Conservation (phyloP, 2,888 invertebrate genomes). For the Tenthredo livida region DNA sequence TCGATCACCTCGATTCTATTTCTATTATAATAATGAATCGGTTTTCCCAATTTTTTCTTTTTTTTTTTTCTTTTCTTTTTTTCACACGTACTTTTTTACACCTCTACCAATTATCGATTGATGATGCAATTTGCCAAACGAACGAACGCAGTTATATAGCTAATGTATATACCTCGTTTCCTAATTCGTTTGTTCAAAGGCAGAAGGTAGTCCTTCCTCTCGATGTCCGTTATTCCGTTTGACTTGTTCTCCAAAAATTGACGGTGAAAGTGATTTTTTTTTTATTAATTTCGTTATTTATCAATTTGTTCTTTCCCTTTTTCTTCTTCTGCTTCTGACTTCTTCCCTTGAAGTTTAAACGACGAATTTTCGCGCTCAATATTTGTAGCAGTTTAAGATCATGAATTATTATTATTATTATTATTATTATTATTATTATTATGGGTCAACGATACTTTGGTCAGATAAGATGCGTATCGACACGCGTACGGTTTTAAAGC, state of each 20-base stretch:
- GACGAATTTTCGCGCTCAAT: not conserved
- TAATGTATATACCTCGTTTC: not conserved
- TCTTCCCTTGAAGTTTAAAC: not conserved
- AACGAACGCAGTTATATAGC: not conserved
- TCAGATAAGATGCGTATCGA: slow-evolving; percentile 2
- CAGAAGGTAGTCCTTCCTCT: not conserved
- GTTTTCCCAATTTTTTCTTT: not conserved
- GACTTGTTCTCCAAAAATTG: slow-evolving; percentile 5
- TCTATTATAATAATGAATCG: not conserved
- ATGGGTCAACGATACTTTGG: not conserved
- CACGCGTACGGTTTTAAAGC: not conserved
- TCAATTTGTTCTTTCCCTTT: not conserved
- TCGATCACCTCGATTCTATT: not conserved
- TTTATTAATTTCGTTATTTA: not conserved
- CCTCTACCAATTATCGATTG: slow-evolving; percentile 9
- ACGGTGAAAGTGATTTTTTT: not conserved
- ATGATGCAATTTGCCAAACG: not conserved
- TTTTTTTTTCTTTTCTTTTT: too few species aligned
- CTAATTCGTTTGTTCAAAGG: slow-evolving; percentile 7
- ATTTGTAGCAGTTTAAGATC: not conserved
- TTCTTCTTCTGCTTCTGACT: not conserved
- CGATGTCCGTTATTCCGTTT: slow-evolving; percentile 13
- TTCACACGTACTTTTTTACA: not conserved
- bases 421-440: not conserved
- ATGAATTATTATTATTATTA: not conserved